These are phyloP conservation scores for Labeo rohita DNA, from an alignment of 2,113 vertebrate genomes.

Conservation along the genomic window DNA sequence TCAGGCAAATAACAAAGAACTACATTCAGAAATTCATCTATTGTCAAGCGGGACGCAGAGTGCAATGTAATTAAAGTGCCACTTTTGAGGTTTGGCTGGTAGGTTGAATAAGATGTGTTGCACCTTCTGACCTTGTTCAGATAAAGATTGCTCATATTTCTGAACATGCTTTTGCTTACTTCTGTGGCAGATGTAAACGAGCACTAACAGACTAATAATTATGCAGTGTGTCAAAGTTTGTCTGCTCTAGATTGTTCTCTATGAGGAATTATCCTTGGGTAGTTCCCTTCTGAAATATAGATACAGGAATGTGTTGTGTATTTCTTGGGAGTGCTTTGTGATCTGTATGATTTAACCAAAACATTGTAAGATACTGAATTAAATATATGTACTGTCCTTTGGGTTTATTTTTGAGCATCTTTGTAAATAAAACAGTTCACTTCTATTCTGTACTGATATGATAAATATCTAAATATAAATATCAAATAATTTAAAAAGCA, in stretches of 20 bases:
- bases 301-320: neutral
- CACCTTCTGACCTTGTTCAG: constrained; percentile 16
- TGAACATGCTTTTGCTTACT: neutral
- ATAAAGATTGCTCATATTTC: neutral
- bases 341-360: constrained; percentile 18
- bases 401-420: neutral
- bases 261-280: neutral
- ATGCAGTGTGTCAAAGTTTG: constrained; percentile 14
- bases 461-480: constrained; percentile 7
- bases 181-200: neutral
- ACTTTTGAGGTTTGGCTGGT: neutral
- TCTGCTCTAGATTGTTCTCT: neutral
- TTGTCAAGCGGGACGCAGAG: neutral
- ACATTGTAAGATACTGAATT: neutral
- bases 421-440: neutral
- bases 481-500: neutral
- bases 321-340: neutral
- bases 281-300: constrained; percentile 9
- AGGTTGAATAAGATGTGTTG: neutral
- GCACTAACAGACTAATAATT: neutral
- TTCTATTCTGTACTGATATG: neutral
- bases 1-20: neutral
- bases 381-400: neutral
- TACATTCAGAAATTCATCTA: neutral
- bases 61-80: neutral